These are phyloP conservation scores for Drosophila neocordata DNA, from an alignment of 1,140 invertebrate genomes.

Conservation along the genomic window DNA sequence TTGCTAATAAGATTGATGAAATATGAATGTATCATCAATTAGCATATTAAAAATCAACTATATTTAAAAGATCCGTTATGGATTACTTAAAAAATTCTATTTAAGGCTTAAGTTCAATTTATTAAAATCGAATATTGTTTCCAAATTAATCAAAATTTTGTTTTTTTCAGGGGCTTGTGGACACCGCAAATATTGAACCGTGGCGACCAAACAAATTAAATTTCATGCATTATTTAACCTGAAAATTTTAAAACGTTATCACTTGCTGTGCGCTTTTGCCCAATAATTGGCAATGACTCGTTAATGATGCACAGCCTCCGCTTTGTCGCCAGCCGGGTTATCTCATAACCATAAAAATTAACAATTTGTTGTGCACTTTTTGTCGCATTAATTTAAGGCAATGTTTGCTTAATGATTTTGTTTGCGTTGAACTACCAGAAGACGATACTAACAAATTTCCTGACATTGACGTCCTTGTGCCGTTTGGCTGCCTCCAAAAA, in stretches of 20 bases:
- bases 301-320: constrained; percentile 31
- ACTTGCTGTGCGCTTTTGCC: constrained; percentile 36
- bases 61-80: neutral
- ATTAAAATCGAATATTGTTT: neutral
- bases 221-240: constrained; percentile 35
- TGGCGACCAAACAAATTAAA: constrained; percentile 50
- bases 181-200: constrained; percentile 37
- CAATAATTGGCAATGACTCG: constrained; percentile 51
- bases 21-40: neutral
- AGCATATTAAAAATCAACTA: neutral
- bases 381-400: constrained; percentile 28
- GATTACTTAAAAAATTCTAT: neutral
- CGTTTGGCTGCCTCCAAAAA: neutral
- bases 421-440: constrained; percentile 32
- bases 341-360: constrained; percentile 33
- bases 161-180: constrained; percentile 38
- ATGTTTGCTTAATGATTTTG: constrained; percentile 45
- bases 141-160: neutral
- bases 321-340: constrained; percentile 37
- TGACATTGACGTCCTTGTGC: constrained; percentile 73
- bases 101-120: neutral
- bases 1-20: neutral
- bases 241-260: constrained; percentile 22
- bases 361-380: constrained; percentile 32
- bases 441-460: constrained; percentile 44